phyloP scores from a whole-genome alignment of 2,888 invertebrate species.

The Gymnocheta viridis region DNA sequence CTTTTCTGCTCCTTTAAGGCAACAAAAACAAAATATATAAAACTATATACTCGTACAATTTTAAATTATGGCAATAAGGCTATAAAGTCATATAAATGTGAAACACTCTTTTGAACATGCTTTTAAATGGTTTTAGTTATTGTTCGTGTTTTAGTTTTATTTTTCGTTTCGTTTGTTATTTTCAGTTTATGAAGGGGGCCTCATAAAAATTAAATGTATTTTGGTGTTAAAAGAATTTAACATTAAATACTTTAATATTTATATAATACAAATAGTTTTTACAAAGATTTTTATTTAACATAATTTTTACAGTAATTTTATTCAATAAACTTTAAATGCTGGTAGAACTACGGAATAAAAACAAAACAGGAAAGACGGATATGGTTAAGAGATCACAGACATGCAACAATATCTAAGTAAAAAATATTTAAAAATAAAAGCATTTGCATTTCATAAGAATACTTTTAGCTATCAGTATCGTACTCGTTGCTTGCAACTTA shows the following conservation, averaged over 20 bases:
- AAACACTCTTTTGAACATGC: constrained; percentile 72
- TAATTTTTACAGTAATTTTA: constrained; percentile 14
- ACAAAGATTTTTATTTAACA: constrained; percentile 17
- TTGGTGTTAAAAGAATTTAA: constrained; percentile 39
- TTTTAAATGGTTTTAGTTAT: constrained; percentile 57
- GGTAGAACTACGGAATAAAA: background rate
- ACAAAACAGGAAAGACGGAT: background rate
- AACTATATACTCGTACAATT: background rate
- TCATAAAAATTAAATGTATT: constrained; percentile 46
- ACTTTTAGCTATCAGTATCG: no score
- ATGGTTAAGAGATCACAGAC: background rate
- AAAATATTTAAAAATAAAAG: background rate
- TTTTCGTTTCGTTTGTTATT: background rate
- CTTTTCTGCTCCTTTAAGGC: background rate
- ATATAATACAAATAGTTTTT: constrained; percentile 45
- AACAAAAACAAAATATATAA: constrained; percentile 3
- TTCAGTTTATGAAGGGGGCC: background rate
- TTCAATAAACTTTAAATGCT: background rate
- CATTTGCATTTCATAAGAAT: no score
- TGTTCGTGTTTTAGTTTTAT: constrained; percentile 1
- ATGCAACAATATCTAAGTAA: background rate
- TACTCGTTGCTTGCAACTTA: no score
- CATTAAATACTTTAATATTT: constrained; percentile 27
- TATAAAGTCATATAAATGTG: constrained; percentile 76
- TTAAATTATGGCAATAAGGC: constrained; percentile 63